These are phyloP conservation scores for Athripsodes cinereus DNA, from an alignment of 2,888 invertebrate species.

Conservation along the genomic window DNA sequence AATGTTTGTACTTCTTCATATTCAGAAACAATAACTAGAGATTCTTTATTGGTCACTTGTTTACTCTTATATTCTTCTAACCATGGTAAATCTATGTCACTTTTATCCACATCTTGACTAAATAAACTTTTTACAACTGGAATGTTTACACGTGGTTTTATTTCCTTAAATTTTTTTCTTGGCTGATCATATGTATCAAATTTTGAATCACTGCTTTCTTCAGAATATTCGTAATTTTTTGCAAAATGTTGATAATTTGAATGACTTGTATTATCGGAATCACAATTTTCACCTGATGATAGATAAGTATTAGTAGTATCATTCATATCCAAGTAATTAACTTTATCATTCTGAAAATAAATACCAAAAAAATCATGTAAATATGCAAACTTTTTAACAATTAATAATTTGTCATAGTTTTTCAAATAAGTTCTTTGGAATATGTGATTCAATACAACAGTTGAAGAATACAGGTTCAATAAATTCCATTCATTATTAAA, in stretches of 20 bases:
- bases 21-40: constrained; percentile 37
- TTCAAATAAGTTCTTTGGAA: too few species aligned
- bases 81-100: constrained; percentile 35
- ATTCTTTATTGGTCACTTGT: constrained; percentile 19
- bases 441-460: too few species aligned
- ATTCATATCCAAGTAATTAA: not conserved
- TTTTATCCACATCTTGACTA: constrained; percentile 16
- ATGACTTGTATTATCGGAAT: constrained; percentile 12
- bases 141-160: not conserved
- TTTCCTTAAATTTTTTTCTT: not conserved
- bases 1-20: constrained; percentile 46
- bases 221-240: constrained; percentile 5
- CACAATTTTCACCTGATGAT: constrained; percentile 14
- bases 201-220: constrained; percentile 16
- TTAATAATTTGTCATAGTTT: too few species aligned
- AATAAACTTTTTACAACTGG: constrained; percentile 16
- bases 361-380: not conserved
- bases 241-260: not conserved
- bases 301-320: constrained; percentile 9
- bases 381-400: too few species aligned
- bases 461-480: too few species aligned
- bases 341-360: constrained; percentile 13
- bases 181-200: not conserved
- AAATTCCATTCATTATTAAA: too few species aligned
- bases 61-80: constrained; percentile 28